Evolutionary conservation across 2,888 invertebrate species (phyloP), one percentile per base, ranked within the genome.

Genomic region (Brachypterus glaber): DNA sequence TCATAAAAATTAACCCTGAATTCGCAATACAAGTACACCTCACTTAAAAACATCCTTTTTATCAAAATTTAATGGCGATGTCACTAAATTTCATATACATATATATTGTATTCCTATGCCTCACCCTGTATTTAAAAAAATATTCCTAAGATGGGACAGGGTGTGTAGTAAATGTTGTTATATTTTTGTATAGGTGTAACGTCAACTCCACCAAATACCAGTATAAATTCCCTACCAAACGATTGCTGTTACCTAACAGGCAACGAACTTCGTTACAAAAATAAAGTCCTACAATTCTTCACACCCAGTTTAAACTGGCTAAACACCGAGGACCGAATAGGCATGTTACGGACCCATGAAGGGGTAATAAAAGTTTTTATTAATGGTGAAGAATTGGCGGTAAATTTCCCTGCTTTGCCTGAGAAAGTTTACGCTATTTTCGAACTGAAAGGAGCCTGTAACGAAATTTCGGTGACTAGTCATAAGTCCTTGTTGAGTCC

Each of bases 101-200:
- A n/a, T n/a, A n/a, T n/a, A n/a, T n/a, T n/a, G n/a, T n/a, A n/a
- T n/a, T n/a, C n/a, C n/a, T n/a, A n/a, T n/a, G n/a, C n/a, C n/a
- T n/a, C n/a, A n/a, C n/a, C n/a, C n/a, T n/a, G n/a, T n/a, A n/a
- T n/a, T n/a, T n/a, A n/a, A n/a, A n/a, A n/a, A n/a, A n/a, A n/a
- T n/a, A n/a, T n/a, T n/a, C n/a, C n/a, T n/a, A n/a, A n/a, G n/a
- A n/a, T n/a, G n/a, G n/a, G n/a, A n/a, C n/a, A n/a, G n/a, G n/a
- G n/a, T n/a, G n/a, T n/a, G n/a, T n/a, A n/a, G n/a, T n/a, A n/a
- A n/a, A n/a, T n/a, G n/a, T n/a, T n/a, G n/a, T n/a, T n/a, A n/a
- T n/a, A n/a, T n/a, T n/a, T n/a, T n/a, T n/a, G n/a, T n/a, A 75
- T 91, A 60, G 91, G 91, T 1, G 74, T 91, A 7, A 81, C 90